Conservation (phyloP, 2,888 invertebrate genomes). For the Ormyrus labotus region DNA sequence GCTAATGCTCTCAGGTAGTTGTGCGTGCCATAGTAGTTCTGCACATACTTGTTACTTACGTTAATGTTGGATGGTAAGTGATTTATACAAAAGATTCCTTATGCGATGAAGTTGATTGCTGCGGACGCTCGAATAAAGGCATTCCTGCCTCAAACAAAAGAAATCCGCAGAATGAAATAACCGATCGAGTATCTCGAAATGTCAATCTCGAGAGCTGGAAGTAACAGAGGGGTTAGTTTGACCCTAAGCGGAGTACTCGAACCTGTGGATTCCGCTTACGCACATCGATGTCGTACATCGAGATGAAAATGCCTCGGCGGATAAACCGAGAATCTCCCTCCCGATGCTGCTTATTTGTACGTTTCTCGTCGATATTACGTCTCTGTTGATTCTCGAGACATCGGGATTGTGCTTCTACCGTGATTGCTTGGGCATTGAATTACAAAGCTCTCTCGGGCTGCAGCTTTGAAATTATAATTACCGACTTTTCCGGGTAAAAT, state of each 20-base stretch:
- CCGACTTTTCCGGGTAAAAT: background rate
- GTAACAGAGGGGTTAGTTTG: constrained; percentile 18
- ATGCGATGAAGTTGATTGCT: background rate
- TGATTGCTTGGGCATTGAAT: constrained; percentile 4
- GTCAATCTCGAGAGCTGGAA: background rate
- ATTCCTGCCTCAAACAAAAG: constrained; percentile 14
- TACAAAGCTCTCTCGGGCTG: background rate
- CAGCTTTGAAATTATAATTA: background rate
- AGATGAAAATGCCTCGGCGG: constrained; percentile 15
- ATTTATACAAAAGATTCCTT: background rate
- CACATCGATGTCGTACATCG: background rate
- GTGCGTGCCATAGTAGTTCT: too few relatives aligned
- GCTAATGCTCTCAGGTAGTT: background rate
- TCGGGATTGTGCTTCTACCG: background rate
- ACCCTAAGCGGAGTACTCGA: background rate
- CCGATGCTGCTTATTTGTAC: constrained; percentile 5
- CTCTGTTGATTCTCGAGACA: constrained; percentile 31
- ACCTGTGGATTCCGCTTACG: constrained; percentile 13
- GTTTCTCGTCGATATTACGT: constrained; percentile 6
- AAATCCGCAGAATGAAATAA: constrained; percentile 18
- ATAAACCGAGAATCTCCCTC: constrained; percentile 7
- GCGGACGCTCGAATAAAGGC: constrained; percentile 5
- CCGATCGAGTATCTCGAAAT: constrained; percentile 22
- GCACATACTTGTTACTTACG: too few relatives aligned
- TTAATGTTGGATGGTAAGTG: too few relatives aligned